These are phyloP conservation scores for Gymnothorax javanicus DNA, from an alignment of 2,797 vertebrate species.

Conservation along the genomic window DNA sequence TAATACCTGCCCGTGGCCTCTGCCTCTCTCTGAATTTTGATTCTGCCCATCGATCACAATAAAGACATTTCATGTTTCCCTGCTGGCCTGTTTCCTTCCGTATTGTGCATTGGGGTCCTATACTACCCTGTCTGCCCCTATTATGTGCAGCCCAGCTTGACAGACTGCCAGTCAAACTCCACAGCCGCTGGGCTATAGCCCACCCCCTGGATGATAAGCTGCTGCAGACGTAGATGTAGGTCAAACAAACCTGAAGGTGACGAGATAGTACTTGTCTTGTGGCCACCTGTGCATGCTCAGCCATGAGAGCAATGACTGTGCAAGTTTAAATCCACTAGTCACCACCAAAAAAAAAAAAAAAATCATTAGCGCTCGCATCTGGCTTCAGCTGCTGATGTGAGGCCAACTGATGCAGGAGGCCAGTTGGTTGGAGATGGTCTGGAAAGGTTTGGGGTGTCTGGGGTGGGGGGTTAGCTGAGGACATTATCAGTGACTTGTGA, in stretches of 20 bases:
- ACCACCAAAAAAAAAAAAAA: background rate
- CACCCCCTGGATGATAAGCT: background rate
- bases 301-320: background rate
- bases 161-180: too few relatives aligned
- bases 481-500: slow-evolving; percentile 19
- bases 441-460: background rate
- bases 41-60: too few relatives aligned
- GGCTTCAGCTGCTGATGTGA: background rate
- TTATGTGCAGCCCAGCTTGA: too few relatives aligned
- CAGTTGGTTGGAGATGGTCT: background rate
- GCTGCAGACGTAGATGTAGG: background rate
- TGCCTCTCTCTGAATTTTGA: too few relatives aligned
- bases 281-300: background rate
- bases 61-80: too few relatives aligned
- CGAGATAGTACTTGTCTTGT: background rate
- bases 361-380: background rate
- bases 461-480: background rate
- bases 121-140: too few relatives aligned
- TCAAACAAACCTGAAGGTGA: background rate
- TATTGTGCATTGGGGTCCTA: too few relatives aligned
- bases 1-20: too few relatives aligned
- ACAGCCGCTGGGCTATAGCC: too few relatives aligned
- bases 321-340: slow-evolving; percentile 38
- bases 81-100: too few relatives aligned
- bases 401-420: background rate